Base-by-base conservation (phyloP, 2,888 invertebrate species). In the Polymixis flavicincta region DNA sequence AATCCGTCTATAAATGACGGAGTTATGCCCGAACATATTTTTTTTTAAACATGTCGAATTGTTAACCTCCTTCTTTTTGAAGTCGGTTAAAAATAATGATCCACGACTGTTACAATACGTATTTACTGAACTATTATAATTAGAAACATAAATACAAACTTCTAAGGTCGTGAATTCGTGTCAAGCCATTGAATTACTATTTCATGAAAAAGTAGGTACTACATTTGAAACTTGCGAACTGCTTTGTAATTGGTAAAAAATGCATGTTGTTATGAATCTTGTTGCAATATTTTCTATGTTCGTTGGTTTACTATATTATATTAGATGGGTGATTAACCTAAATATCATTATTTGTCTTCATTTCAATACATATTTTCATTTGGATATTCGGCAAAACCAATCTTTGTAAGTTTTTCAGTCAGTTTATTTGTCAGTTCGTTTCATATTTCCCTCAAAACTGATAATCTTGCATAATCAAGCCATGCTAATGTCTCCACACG, bases 401-500 rank as follows among this genome's bases (percentile, higher is more conserved):
- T 17, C 61, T 37, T n/a, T 61, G n/a, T 14, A 37, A 37, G n/a
- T n/a, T n/a, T 37, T 1, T 50, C 48, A 48, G 17, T 42, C 42
- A 42, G 42, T 11, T 11, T 11, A 17, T 48, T 48, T 17, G 17
- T 48, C 17, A 48, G 17, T 50, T 50, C 6, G 48, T 50, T 7
- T 19, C 50, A 50, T 60, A 11, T 60, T 60, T 14, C n/a, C 19
- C 5, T 32, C 25, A 37, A 25, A 68, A 0, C 17, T 37, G 5
- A 22, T 7, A n/a, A 37, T 37, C 28, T 11, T 50, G 25, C 0
- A 50, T 54, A 68, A 25, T 54, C 22, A 25, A 48, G n/a, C 1
- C 25, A 45, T 42, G 4, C 4, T 55, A 28, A 19, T 52, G 37
- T 54, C 32, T 19, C 37, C 11, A 67, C 66, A 61, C 72, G 78